phyloP scores from a whole-genome alignment of 1,140 invertebrate species.

The Drosophila paulistorum region DNA sequence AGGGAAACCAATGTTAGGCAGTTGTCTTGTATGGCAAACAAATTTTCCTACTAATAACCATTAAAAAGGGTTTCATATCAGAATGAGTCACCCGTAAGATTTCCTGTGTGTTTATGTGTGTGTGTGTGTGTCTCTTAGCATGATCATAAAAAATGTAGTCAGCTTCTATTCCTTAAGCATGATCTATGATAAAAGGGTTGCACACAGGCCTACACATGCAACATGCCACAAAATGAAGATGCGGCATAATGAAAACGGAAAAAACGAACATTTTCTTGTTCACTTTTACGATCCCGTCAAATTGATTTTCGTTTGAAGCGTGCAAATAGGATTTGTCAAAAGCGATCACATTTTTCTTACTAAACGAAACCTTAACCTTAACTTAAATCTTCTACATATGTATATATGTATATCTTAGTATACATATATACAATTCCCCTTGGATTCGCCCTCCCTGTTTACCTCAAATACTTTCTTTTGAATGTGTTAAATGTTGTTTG shows the following conservation, averaged over 20 bases:
- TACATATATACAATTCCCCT: background rate
- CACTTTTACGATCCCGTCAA: conserved; percentile 30
- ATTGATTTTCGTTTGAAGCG: conserved; percentile 71
- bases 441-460: background rate
- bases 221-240: conserved; percentile 47
- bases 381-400: conserved; percentile 3
- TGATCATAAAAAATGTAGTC: conserved; percentile 66
- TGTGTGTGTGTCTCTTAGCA: conserved; percentile 47
- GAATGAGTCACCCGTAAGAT: conserved; percentile 37
- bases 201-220: conserved; percentile 19
- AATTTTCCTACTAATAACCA: conserved; percentile 76
- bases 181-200: conserved; percentile 76
- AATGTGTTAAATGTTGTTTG: conserved; percentile 54
- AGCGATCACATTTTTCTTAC: conserved; percentile 46
- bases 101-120: conserved; percentile 12
- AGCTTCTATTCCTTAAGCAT: conserved; percentile 47
- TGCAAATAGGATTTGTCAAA: conserved; percentile 78
- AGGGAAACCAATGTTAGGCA: conserved; percentile 27
- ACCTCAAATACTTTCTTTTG: conserved; percentile 14
- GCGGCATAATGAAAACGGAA: background rate
- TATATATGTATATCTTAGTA: background rate
- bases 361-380: conserved; percentile 11
- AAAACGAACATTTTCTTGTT: conserved; percentile 38
- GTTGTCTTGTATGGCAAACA: conserved; percentile 46
- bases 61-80: conserved; percentile 52